phyloP scores from a whole-genome alignment of 2,888 invertebrate genomes.

The Dolomedes plantarius region DNA sequence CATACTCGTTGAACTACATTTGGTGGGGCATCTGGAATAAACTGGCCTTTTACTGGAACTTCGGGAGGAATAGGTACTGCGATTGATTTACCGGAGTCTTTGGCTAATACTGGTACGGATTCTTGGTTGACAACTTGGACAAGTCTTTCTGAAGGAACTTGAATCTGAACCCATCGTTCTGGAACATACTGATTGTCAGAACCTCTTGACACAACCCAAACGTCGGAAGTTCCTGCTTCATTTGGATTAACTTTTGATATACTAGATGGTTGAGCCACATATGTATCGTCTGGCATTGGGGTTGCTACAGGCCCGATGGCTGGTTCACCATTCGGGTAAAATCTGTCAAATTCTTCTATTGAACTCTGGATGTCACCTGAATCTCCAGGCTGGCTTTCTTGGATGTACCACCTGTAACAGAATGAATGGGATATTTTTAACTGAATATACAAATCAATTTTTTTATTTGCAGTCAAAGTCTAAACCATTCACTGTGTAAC shows the following conservation, averaged over 20 bases:
- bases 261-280: slow-evolving; percentile 32
- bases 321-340: slow-evolving; percentile 36
- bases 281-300: slow-evolving; percentile 54
- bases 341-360: slow-evolving; percentile 45
- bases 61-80: background rate
- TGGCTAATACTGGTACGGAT: slow-evolving; percentile 1
- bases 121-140: slow-evolving; percentile 36
- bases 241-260: slow-evolving; percentile 30
- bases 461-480: too few species aligned
- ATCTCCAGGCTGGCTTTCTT: slow-evolving; percentile 49
- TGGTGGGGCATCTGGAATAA: background rate
- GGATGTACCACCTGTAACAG: slow-evolving; percentile 28
- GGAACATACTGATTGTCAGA: slow-evolving; percentile 33
- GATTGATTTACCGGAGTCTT: slow-evolving; percentile 19
- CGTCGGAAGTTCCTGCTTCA: background rate
- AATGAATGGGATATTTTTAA: too few species aligned
- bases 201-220: slow-evolving; percentile 47
- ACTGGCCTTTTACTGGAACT: background rate
- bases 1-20: slow-evolving; percentile 37
- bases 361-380: slow-evolving; percentile 17
- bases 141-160: slow-evolving; percentile 7
- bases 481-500: too few species aligned
- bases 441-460: background rate
- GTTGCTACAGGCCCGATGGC: slow-evolving; percentile 63
- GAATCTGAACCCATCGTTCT: slow-evolving; percentile 42